Percentiles rank a stretch among this genome's conserved stretches.
Evolutionary conservation across 2,888 invertebrate genomes (phyloP).

Genomic region (Aplocera efformata): DNA sequence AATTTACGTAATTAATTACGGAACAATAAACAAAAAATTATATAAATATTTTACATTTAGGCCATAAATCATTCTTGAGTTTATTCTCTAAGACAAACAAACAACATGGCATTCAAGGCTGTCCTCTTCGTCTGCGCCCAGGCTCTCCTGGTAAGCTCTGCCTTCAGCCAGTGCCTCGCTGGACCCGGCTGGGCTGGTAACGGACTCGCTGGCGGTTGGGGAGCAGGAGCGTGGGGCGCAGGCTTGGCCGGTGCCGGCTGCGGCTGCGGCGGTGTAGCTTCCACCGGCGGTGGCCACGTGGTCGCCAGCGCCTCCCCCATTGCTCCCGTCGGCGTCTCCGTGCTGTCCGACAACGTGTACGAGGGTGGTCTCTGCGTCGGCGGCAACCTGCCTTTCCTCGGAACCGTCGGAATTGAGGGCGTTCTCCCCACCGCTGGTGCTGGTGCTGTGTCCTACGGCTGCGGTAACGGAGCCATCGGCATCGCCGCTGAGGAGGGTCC

Average conservation of each 20-base stretch:
- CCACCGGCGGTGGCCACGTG: constrained; percentile 28
- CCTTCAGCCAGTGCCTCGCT: constrained; percentile 10
- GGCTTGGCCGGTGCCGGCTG: background rate
- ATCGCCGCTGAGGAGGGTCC: constrained; percentile 22
- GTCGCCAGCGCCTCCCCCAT: constrained; percentile 35
- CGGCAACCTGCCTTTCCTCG: constrained; percentile 38
- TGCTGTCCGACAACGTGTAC: constrained; percentile 38
- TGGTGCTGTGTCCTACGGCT: constrained; percentile 39
- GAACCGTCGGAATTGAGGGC: constrained; percentile 37
- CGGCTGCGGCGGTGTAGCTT: constrained; percentile 29
- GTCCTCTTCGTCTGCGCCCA: background rate
- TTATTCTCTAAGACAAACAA: too few relatives aligned
- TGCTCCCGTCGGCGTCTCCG: constrained; percentile 35
- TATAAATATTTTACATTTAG: too few relatives aligned
- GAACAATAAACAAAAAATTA: too few relatives aligned
- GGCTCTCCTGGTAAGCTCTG: constrained; percentile 1
- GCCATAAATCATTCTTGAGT: too few relatives aligned
- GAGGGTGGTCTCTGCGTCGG: constrained; percentile 33
- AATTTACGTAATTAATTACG: too few relatives aligned
- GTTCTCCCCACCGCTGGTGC: constrained; percentile 39
- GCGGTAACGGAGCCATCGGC: constrained; percentile 33
- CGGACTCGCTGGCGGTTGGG: background rate
- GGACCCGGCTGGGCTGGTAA: constrained; percentile 8
- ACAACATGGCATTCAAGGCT: too few relatives aligned
- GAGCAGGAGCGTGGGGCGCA: too few relatives aligned